Conservation (phyloP, 2,113 vertebrate genomes). For the rat (Rattus norvegicus) region DNA sequence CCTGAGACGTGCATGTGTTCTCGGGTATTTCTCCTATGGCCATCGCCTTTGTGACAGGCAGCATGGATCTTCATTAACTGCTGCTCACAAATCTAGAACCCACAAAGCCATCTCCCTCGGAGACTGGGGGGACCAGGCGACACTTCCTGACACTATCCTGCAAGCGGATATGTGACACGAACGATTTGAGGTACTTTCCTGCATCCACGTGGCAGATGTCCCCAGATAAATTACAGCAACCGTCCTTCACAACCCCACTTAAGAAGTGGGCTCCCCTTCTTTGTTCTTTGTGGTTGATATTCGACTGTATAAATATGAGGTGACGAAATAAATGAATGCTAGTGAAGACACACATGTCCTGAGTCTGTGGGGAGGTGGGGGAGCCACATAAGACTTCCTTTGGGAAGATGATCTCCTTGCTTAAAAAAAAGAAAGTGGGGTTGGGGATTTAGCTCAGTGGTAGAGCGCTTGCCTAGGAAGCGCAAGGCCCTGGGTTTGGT, state of each 20-base stretch:
- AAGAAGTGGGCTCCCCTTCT: neutral
- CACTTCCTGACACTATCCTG: neutral
- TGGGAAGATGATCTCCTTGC: neutral
- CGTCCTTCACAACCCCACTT: too few relatives aligned
- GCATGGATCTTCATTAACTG: rapidly evolving
- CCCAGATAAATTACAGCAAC: neutral
- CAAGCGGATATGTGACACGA: neutral
- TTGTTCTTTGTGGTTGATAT: neutral
- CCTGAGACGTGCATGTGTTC: neutral
- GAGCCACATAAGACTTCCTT: neutral
- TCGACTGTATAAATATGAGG: neutral
- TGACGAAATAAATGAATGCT: constrained; percentile 14
- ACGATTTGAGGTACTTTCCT: neutral
- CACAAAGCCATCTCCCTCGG: neutral
- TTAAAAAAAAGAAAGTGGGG: neutral
- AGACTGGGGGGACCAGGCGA: neutral
- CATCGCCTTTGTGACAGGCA: neutral
- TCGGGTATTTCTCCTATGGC: neutral
- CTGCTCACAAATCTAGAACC: neutral
- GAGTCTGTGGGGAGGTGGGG: neutral
- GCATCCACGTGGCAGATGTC: neutral
- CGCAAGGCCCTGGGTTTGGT: too few relatives aligned
- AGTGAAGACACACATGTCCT: neutral
- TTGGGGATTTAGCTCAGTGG: too few relatives aligned
- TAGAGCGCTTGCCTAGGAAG: too few relatives aligned